phyloP scores from a whole-genome alignment of 1,140 invertebrate genomes.

The Campoletis sonorensis region DNA sequence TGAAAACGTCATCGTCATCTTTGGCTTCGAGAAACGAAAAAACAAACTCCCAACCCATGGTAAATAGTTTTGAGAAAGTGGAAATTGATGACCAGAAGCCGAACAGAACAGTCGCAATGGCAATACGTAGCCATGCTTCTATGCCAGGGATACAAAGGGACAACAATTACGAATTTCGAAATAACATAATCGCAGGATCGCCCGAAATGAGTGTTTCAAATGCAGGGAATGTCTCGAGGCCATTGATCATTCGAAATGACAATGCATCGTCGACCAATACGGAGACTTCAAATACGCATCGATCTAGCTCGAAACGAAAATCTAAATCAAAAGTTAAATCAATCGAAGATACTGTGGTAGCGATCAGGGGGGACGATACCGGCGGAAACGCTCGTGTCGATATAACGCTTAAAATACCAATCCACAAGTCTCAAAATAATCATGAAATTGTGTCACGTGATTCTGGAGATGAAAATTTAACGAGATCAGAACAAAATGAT shows the following conservation, averaged over 20 bases:
- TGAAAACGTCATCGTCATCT: neutral
- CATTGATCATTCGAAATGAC: neutral
- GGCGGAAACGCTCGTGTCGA: constrained; percentile 40
- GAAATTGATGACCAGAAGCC: neutral
- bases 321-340: neutral
- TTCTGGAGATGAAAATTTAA: neutral
- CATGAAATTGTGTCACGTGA: neutral
- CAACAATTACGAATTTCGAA: neutral
- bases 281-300: neutral
- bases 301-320: neutral
- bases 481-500: neutral
- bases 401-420: constrained; percentile 45
- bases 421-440: constrained; percentile 17
- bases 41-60: too few species aligned
- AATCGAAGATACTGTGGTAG: constrained; percentile 39
- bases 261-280: neutral
- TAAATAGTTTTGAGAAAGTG: too few species aligned
- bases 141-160: neutral
- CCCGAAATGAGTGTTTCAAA: neutral
- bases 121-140: neutral
- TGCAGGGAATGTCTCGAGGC: neutral
- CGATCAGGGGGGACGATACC: constrained; percentile 45
- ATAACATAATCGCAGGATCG: neutral
- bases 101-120: neutral
- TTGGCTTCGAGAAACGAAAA: neutral